phyloP scores from a whole-genome alignment of 2,888 invertebrate genomes.

The Caprella mutica region DNA sequence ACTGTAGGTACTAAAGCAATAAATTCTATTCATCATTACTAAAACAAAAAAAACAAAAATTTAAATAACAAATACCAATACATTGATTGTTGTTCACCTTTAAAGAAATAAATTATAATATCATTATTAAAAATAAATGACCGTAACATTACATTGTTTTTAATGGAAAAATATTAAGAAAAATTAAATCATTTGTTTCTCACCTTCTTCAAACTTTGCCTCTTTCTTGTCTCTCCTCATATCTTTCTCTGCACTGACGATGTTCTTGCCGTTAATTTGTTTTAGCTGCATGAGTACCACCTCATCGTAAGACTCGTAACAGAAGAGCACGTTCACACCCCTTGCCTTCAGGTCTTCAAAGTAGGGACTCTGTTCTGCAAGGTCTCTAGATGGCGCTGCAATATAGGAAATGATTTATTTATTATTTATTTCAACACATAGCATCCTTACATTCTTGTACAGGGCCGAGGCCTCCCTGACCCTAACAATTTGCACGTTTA shows the following conservation, averaged over 20 bases:
- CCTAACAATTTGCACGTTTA: too few relatives aligned
- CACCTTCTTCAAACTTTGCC: slow-evolving; percentile 29
- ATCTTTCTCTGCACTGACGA: slow-evolving; percentile 88
- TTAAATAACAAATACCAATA: not conserved
- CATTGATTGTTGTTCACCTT: not conserved
- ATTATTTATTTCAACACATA: too few relatives aligned
- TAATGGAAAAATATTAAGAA: too few relatives aligned
- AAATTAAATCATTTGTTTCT: not conserved
- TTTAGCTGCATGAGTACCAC: slow-evolving; percentile 78
- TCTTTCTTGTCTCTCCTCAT: slow-evolving; percentile 58
- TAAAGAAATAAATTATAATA: not conserved
- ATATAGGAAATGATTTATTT: slow-evolving; percentile 88
- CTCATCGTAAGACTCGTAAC: slow-evolving; percentile 95
- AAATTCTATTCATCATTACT: not conserved
- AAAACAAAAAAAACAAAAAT: not conserved
- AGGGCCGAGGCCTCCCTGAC: too few relatives aligned
- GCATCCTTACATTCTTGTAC: too few relatives aligned
- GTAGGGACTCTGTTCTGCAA: slow-evolving; percentile 91
- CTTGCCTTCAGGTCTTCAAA: slow-evolving; percentile 76
- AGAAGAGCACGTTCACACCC: slow-evolving; percentile 82
- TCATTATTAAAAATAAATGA: not conserved
- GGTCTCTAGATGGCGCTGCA: slow-evolving; percentile 80
- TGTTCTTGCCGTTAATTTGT: slow-evolving; percentile 60
- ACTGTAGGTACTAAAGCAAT: not conserved
- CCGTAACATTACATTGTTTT: not conserved